Evolutionary conservation across 2,888 invertebrate species (phyloP).

Genomic region (Heteropelma amictum): DNA sequence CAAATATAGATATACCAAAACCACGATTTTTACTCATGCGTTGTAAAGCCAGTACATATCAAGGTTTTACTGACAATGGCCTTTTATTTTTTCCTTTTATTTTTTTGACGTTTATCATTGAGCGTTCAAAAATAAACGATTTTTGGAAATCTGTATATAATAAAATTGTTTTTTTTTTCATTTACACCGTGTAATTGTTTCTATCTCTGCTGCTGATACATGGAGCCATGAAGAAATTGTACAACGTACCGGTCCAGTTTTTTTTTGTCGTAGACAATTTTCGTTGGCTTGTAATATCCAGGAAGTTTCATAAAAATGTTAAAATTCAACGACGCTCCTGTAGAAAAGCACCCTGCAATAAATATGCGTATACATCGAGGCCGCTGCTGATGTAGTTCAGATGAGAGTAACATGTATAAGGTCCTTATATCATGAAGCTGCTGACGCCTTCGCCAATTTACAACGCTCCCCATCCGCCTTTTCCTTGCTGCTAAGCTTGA

Average conservation of each 20-base stretch:
- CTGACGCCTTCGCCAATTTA: constrained; percentile 23
- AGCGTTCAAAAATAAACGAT: no score
- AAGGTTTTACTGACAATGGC: constrained; percentile 18
- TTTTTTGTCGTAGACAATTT: no score
- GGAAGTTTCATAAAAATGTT: no score
- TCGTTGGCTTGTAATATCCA: no score
- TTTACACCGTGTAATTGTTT: no score
- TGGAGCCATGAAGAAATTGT: no score
- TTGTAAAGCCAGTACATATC: constrained; percentile 32
- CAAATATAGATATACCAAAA: constrained; percentile 23
- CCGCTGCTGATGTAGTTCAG: not conserved
- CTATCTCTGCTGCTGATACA: no score
- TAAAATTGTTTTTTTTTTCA: no score
- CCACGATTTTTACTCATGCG: constrained; percentile 48
- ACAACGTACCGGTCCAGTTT: no score
- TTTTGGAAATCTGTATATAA: no score
- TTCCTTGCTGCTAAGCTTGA: not conserved
- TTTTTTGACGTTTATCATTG: constrained; percentile 19
- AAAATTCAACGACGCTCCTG: no score
- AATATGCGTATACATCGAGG: not conserved
- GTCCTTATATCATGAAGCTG: not conserved
- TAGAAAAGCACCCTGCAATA: not conserved
- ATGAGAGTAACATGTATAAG: constrained; percentile 9
- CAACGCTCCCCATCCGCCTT: not conserved
- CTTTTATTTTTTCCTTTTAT: not conserved